Evolutionary conservation across 2,113 vertebrate genomes (phyloP).

Genomic region (Corythornis madagascariensis): DNA sequence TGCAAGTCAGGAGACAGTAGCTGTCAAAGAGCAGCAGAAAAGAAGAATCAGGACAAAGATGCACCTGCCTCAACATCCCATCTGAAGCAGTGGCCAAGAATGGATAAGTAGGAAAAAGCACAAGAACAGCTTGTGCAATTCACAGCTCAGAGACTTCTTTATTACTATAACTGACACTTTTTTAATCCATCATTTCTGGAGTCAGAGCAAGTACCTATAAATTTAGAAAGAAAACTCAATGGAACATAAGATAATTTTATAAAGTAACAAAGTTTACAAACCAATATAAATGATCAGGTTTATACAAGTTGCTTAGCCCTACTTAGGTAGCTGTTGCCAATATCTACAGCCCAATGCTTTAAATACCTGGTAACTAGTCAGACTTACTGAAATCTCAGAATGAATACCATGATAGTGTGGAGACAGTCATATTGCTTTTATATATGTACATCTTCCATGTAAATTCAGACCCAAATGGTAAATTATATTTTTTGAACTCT

Average conservation of each 20-base stretch:
- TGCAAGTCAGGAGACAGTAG: not conserved
- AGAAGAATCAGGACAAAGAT: not conserved
- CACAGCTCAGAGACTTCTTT: not conserved
- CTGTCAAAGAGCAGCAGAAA: not conserved
- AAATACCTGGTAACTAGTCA: not conserved
- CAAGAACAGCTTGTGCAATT: not conserved
- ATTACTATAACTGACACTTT: not conserved
- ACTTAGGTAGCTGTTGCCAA: not conserved
- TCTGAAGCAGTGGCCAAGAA: not conserved
- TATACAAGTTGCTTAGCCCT: not conserved
- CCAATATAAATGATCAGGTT: not conserved
- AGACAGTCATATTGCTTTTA: not conserved
- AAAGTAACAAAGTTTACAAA: not conserved
- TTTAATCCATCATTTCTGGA: not conserved
- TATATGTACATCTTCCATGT: not conserved
- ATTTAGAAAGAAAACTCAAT: not conserved
- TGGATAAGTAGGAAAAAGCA: not conserved
- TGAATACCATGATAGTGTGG: not conserved
- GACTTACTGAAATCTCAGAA: not conserved
- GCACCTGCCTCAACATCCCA: fast-evolving
- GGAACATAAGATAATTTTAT: not conserved
- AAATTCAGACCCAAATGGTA: not conserved
- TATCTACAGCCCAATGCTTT: not conserved
- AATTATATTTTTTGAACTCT: not conserved
- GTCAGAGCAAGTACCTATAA: not conserved